These are phyloP conservation scores for Ips nitidus DNA, from an alignment of 1,140 invertebrate species.

Conservation along the genomic window DNA sequence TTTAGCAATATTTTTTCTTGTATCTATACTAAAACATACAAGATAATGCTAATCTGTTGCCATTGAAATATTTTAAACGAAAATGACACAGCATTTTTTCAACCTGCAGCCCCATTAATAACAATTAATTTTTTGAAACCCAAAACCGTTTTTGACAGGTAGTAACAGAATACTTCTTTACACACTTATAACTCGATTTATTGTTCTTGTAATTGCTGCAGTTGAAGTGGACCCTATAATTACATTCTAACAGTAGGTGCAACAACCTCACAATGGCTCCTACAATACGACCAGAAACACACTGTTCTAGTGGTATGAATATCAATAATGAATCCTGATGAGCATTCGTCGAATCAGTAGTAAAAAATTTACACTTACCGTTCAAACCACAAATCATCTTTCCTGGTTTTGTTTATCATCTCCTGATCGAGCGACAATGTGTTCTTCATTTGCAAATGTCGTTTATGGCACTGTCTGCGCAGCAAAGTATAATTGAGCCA, in stretches of 20 bases:
- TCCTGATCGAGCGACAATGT: background rate
- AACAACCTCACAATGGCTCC: no score
- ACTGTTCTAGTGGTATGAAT: no score
- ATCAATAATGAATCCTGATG: no score
- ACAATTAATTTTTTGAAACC: conserved; percentile 1
- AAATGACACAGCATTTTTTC: no score
- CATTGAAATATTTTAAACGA: no score
- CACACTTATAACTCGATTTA: conserved; percentile 13
- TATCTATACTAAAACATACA: no score
- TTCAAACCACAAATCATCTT: conserved; percentile 1
- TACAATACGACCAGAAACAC: no score
- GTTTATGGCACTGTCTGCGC: conserved; percentile 55
- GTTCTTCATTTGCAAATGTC: conserved; percentile 50
- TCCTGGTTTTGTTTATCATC: background rate
- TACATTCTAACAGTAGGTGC: background rate
- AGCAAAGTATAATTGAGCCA: conserved; percentile 59
- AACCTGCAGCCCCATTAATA: no score
- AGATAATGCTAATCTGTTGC: no score
- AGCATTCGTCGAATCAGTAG: no score
- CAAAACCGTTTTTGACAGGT: conserved; percentile 10
- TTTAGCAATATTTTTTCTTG: no score
- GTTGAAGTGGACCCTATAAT: conserved; percentile 6
- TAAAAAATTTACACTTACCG: background rate
- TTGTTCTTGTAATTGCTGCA: conserved; percentile 20
- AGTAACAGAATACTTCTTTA: conserved; percentile 26